Base-by-base conservation (phyloP, 2,888 invertebrate genomes). In the Altica lythri region DNA sequence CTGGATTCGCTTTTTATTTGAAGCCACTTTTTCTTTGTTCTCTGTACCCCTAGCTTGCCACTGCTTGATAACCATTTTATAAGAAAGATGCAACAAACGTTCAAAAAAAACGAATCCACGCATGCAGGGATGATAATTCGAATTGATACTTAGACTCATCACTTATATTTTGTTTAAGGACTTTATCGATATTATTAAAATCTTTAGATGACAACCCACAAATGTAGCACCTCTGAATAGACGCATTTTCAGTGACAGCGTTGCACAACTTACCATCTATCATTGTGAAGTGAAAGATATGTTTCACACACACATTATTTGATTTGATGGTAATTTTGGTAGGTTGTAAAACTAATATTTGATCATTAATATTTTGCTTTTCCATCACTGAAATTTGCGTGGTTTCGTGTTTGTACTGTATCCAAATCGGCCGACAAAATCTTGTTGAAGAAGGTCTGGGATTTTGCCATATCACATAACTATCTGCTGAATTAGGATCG, bases 91-190 rank as follows among this genome's bases (percentile, higher is more conserved):
- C 9, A 57, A 19, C 5, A 50, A 34, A 18, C 53, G 45, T 44
- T 59, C 55, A 16, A 59, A 49, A 30, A 46, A 53, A 16, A 32
- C 53, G 16, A 10, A 55, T 59, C 43, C 48, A 52, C 1, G 37
- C 48, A 48, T 59, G 55, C 8, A 55, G 37, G 1, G 19, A n/a
- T 9, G 61, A 57, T 25, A 57, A 13, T 4, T 54, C 53, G 17
- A 43, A 50, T 4, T n/a, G 12, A 6, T 10, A 38, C 4, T 19
- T 17, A 38, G 17, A 17, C n/a, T n/a, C n/a, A n/a, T n/a, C n/a
- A n/a, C n/a, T n/a, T n/a, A n/a, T n/a, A 12, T 32, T 40, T 37
- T 51, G 30, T 35, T 17, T 22, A 9, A 51, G 13, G 6, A 49
- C 25, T 38, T 16, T 17, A 29, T 48, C 40, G 12, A 40, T 16